phyloP scores from a whole-genome alignment of 2,888 invertebrate species.

The Epistrophe grossulariae region DNA sequence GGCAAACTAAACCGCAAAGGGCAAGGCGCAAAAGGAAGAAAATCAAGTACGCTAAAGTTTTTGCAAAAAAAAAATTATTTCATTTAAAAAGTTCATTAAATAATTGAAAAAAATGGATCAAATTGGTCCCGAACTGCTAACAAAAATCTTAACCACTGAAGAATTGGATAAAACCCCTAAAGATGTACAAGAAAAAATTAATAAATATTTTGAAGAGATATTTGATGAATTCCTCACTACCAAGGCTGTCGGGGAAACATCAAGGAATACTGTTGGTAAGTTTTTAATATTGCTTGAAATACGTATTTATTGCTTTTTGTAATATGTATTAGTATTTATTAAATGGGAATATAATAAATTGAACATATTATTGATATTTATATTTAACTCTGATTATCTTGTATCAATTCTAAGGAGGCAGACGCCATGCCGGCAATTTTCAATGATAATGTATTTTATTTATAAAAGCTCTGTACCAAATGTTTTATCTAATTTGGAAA shows the following conservation, averaged over 20 bases:
- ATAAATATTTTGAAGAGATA: slow-evolving; percentile 86
- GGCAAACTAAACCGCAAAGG: not conserved
- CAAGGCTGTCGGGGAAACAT: slow-evolving; percentile 88
- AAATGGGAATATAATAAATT: not conserved
- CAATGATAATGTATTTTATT: not conserved
- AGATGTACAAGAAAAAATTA: slow-evolving; percentile 87
- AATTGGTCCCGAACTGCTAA: slow-evolving; percentile 82
- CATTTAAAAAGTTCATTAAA: slow-evolving; percentile 5
- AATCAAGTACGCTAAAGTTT: slow-evolving; percentile 47
- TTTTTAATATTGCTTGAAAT: slow-evolving; percentile 10
- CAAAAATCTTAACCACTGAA: slow-evolving; percentile 84
- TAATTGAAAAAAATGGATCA: slow-evolving; percentile 81
- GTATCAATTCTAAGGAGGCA: not conserved
- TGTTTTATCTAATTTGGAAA: not conserved
- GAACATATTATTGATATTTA: not conserved
- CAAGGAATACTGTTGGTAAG: slow-evolving; percentile 79
- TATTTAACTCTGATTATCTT: not conserved
- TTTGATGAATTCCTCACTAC: slow-evolving; percentile 90
- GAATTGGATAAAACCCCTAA: slow-evolving; percentile 86
- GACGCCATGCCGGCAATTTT: slow-evolving; percentile 30
- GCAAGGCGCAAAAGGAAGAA: slow-evolving; percentile 58
- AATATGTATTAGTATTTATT: not conserved
- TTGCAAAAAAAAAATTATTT: slow-evolving; percentile 29
- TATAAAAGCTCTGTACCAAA: not conserved
- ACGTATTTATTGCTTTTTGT: not conserved